Evolutionary conservation across 1,140 invertebrate species (phyloP).

Genomic region (Neodiprion lecontei): DNA sequence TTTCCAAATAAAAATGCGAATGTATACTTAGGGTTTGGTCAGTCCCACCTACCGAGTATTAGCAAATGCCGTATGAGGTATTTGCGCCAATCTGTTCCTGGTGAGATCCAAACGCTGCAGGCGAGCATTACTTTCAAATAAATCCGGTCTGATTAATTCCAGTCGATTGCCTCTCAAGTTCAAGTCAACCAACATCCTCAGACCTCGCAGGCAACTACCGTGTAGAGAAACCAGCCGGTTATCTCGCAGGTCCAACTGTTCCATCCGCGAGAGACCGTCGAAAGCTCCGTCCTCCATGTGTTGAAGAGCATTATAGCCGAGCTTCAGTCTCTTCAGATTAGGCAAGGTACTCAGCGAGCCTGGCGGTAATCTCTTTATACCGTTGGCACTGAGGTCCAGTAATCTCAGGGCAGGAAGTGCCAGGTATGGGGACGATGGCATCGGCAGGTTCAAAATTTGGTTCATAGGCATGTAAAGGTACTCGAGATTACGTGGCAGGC

Average conservation of each 20-base stretch:
- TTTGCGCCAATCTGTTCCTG: slow-evolving; percentile 76
- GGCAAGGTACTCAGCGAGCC: slow-evolving; percentile 72
- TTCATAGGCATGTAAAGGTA: slow-evolving; percentile 79
- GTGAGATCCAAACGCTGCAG: slow-evolving; percentile 77
- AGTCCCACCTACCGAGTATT: slow-evolving; percentile 60
- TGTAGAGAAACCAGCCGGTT: slow-evolving; percentile 76
- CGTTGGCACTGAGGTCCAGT: slow-evolving; percentile 80
- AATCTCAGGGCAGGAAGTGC: slow-evolving; percentile 74
- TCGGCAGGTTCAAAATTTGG: slow-evolving; percentile 71
- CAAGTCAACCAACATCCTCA: slow-evolving; percentile 70
- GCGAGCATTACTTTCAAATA: slow-evolving; percentile 70
- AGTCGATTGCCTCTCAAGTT: slow-evolving; percentile 80
- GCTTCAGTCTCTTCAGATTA: slow-evolving; percentile 74
- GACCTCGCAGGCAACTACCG: slow-evolving; percentile 70
- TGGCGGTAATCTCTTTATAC: slow-evolving; percentile 72
- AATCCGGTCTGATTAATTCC: slow-evolving; percentile 71
- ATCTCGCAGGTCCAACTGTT: slow-evolving; percentile 77
- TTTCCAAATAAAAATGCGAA: neutral
- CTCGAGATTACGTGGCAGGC: slow-evolving; percentile 78
- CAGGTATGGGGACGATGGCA: slow-evolving; percentile 69
- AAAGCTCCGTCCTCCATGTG: slow-evolving; percentile 74
- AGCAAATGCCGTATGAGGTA: slow-evolving; percentile 70
- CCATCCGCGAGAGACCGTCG: slow-evolving; percentile 72
- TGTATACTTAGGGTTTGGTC: slow-evolving; percentile 6
- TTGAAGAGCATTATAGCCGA: slow-evolving; percentile 80